phyloP scores from a whole-genome alignment of 1,140 invertebrate genomes.

The Bilobella aurantiaca region DNA sequence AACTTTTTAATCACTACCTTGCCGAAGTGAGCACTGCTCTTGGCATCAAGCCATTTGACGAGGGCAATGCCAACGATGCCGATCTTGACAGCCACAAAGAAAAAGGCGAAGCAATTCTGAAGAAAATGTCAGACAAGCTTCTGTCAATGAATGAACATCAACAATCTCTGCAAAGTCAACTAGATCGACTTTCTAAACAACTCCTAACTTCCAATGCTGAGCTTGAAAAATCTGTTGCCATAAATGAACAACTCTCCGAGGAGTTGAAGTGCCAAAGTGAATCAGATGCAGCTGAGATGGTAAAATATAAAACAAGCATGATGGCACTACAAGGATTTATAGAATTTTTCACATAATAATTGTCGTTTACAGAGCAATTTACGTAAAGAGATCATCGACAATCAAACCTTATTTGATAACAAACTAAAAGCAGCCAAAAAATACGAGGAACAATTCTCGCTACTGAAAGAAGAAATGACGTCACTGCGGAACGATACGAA shows the following conservation, averaged over 20 bases:
- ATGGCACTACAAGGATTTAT: no score
- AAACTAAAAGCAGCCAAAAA: background rate
- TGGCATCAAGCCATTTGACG: background rate
- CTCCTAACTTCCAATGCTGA: slow-evolving; percentile 18
- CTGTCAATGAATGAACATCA: slow-evolving; percentile 16
- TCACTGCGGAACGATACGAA: background rate
- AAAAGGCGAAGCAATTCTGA: background rate
- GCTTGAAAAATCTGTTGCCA: slow-evolving; percentile 14
- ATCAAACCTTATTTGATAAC: no score
- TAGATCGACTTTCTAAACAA: slow-evolving; percentile 10
- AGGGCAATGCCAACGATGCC: background rate
- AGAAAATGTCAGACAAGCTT: slow-evolving; percentile 14
- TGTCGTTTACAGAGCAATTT: no score
- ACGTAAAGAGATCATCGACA: no score
- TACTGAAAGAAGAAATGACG: slow-evolving; percentile 4
- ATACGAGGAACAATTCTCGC: background rate
- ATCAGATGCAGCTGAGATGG: no score
- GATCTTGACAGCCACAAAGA: background rate
- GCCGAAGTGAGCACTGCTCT: background rate
- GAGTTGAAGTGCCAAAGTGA: slow-evolving; percentile 3
- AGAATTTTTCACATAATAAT: no score
- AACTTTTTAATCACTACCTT: background rate
- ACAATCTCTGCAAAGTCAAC: slow-evolving; percentile 13
- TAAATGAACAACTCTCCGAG: slow-evolving; percentile 11
- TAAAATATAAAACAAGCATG: no score